These are phyloP conservation scores for Petrolisthes cinctipes DNA, from an alignment of 2,888 invertebrate species.

Conservation along the genomic window DNA sequence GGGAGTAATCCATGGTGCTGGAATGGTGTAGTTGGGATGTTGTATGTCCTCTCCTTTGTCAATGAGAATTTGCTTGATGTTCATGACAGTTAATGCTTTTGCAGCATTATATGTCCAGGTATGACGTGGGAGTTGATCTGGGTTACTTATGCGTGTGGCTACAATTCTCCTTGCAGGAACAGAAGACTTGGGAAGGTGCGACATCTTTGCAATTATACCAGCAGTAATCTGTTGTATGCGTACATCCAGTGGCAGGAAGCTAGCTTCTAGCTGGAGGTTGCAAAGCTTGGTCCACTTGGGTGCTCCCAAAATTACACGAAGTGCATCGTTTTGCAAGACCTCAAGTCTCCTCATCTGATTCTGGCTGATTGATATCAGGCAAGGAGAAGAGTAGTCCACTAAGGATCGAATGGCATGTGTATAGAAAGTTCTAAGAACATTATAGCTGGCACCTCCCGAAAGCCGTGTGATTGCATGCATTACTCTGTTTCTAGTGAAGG, in stretches of 20 bases:
- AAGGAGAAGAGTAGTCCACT: background rate
- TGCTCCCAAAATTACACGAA: background rate
- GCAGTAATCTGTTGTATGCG: background rate
- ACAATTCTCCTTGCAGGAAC: background rate
- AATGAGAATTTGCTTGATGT: background rate
- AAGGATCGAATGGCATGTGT: background rate
- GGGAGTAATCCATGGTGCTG: background rate
- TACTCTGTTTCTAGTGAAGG: background rate
- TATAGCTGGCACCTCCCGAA: background rate
- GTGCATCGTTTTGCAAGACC: background rate
- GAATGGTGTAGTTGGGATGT: background rate
- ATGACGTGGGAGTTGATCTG: background rate
- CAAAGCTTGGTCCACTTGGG: background rate
- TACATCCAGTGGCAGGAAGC: background rate
- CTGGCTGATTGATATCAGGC: background rate
- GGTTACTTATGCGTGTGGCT: background rate
- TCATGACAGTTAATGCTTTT: background rate
- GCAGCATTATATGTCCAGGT: background rate
- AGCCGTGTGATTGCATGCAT: background rate
- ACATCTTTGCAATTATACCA: background rate
- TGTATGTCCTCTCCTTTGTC: background rate
- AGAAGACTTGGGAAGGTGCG: background rate
- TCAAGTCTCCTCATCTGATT: background rate
- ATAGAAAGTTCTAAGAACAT: background rate
- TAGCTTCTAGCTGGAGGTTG: background rate